phyloP scores from a whole-genome alignment of 2,797 vertebrate species.

The Natrix natrix region DNA sequence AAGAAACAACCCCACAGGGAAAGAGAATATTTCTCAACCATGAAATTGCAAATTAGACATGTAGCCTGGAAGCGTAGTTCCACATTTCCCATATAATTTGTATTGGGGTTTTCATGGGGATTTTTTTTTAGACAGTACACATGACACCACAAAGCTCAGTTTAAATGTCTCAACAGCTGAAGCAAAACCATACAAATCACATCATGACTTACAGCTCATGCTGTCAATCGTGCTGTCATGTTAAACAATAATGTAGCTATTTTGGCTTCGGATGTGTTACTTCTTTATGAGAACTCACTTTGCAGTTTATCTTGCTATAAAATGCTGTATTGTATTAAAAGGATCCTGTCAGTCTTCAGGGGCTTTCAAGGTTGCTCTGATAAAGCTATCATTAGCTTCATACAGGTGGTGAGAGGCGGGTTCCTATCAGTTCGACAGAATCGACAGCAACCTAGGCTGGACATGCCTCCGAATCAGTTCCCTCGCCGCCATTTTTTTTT shows the following conservation, averaged over 20 bases:
- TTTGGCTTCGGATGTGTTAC: neutral
- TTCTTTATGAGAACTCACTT: neutral
- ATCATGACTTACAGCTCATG: neutral
- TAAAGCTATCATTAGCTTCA: neutral
- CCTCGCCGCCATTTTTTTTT: too few species aligned
- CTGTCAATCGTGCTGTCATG: neutral
- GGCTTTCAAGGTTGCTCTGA: neutral
- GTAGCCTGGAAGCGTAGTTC: neutral
- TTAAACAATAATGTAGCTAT: neutral
- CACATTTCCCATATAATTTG: neutral
- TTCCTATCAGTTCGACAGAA: too few species aligned
- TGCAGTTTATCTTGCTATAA: neutral
- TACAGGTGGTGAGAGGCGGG: neutral
- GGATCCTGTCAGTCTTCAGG: neutral
- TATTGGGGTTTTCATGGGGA: too few species aligned
- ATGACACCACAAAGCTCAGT: neutral
- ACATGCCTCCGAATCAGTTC: too few species aligned
- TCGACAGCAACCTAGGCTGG: too few species aligned
- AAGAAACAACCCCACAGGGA: neutral
- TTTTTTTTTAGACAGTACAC: neutral
- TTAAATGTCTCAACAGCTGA: neutral
- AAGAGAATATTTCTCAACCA: neutral
- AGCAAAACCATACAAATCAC: neutral
- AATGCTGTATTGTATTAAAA: neutral
- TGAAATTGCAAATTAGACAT: neutral